A percentile compares a stretch with the other conserved stretches of the same genome.
phyloP scores from a whole-genome alignment of 2,113 vertebrate genomes.

The Strix aluco region DNA sequence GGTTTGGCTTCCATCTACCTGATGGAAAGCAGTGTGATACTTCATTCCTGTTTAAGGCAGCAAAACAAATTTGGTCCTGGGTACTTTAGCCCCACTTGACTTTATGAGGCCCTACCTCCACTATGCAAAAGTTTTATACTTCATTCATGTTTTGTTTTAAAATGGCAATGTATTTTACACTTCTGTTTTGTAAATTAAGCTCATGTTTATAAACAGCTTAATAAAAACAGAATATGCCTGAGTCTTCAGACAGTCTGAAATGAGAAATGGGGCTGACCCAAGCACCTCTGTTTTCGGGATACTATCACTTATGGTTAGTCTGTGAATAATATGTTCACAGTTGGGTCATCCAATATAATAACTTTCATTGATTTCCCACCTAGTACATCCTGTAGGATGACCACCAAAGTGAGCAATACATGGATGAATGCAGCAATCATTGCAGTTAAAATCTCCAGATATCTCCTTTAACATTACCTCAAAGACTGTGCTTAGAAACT shows the following conservation, averaged over 20 bases:
- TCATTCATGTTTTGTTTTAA: not conserved
- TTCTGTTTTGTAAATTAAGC: not conserved
- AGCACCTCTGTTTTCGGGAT: not conserved
- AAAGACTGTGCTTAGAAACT: not conserved
- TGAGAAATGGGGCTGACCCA: not conserved
- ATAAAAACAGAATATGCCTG: not conserved
- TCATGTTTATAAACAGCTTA: not conserved
- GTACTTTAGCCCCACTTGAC: not conserved
- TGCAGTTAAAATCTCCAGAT: not conserved
- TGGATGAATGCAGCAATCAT: not conserved
- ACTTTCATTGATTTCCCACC: not conserved
- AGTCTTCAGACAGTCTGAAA: not conserved
- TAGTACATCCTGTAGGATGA: not conserved
- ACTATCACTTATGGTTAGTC: not conserved
- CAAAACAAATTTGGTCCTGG: not conserved
- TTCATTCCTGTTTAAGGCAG: not conserved
- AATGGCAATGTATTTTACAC: not conserved
- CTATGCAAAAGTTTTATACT: not conserved
- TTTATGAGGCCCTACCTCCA: not conserved
- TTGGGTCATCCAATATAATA: not conserved
- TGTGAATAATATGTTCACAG: not conserved
- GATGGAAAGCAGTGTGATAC: not conserved
- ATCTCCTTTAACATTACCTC: not conserved
- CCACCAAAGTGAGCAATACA: not conserved
- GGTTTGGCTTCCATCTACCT: not conserved